Base-by-base conservation (phyloP, 64 coral and sea anemone species). In the Montipora efflorescens region DNA sequence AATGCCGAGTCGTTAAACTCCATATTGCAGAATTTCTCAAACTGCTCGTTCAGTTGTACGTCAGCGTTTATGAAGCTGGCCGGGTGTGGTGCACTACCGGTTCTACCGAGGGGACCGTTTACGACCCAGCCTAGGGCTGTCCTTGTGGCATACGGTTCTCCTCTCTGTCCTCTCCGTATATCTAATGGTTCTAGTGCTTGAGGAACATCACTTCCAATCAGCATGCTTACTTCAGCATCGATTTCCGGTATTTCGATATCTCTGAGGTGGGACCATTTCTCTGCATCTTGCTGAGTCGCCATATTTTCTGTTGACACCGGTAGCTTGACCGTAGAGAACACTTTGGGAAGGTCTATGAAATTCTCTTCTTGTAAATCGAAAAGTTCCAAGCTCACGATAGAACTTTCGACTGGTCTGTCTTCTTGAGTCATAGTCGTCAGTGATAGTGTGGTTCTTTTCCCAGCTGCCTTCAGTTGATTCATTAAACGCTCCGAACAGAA, bases 191-290 rank as follows among this genome's bases (percentile, higher is more conserved):
- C 53, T 66, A 89, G 71, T 47, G 53, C 64, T 50, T 76, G 52
- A 4, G 93, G 93, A 5, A 81, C 78, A 67, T 94, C 87, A 22
- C 88, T 87, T 57, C 87, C 93, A 73, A 94, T 94, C 6, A 94
- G 81, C 9, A 92, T 16, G 47, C 69, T 64, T 55, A 92, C 47
- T 74, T 82, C 79, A 55, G 90, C 80, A 76, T 83, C 45, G 11
- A 83, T 79, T 19, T 69, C 61, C 18, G 20, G 45, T 48, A 90
- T 28, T 18, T 68, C 58, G 16, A 80, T 79, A 47, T 45, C 61
- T 90, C 18, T 3, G 28, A 90, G 77, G 78, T 90, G 76, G 13
- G 51, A 52, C 88, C 88, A 90, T 80, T 48, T 90, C 18, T 80
- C 21, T 16, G 67, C 88, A 90, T 90, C 88, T 16, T 67, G 49